Evolutionary conservation across 2,888 invertebrate genomes (phyloP).

Genomic region (Unio pictorum): DNA sequence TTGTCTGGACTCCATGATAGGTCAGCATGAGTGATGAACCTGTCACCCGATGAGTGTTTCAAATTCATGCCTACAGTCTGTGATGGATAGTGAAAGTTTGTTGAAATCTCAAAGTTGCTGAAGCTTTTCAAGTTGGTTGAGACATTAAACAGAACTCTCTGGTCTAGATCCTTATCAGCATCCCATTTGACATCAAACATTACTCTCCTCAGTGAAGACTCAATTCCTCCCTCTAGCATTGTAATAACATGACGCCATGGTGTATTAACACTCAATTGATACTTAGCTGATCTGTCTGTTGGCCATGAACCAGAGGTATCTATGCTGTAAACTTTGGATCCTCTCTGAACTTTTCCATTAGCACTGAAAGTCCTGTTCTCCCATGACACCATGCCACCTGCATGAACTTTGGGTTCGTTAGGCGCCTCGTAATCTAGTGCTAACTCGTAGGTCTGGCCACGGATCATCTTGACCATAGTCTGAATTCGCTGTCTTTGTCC

Average conservation of each 20-base stretch:
- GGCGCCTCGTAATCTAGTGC: slow-evolving; percentile 23
- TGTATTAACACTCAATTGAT: slow-evolving; percentile 24
- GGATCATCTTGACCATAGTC: slow-evolving; percentile 23
- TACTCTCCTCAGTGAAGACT: slow-evolving; percentile 20
- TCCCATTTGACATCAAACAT: slow-evolving; percentile 49
- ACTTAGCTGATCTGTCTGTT: slow-evolving; percentile 9
- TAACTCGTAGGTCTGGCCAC: slow-evolving; percentile 25
- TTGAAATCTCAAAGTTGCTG: slow-evolving; percentile 33
- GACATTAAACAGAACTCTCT: slow-evolving; percentile 29
- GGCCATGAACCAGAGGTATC: slow-evolving; percentile 13
- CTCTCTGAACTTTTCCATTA: slow-evolving; percentile 19
- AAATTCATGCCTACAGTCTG: slow-evolving; percentile 27
- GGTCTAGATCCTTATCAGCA: slow-evolving; percentile 39
- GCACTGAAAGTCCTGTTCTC: slow-evolving; percentile 21
- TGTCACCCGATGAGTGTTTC: slow-evolving; percentile 28
- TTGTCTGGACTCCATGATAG: slow-evolving; percentile 46
- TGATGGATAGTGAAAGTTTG: slow-evolving; percentile 33
- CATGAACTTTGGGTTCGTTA: slow-evolving; percentile 20
- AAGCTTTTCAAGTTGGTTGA: slow-evolving; percentile 25
- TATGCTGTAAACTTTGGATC: slow-evolving; percentile 22
- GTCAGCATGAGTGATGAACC: slow-evolving; percentile 32
- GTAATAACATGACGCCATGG: slow-evolving; percentile 38
- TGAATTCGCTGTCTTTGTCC: slow-evolving; percentile 28
- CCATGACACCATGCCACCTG: slow-evolving; percentile 14
- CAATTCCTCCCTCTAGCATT: slow-evolving; percentile 16